Evolutionary conservation across 2,888 invertebrate species (phyloP).

Genomic region (Epsilonema sp.): DNA sequence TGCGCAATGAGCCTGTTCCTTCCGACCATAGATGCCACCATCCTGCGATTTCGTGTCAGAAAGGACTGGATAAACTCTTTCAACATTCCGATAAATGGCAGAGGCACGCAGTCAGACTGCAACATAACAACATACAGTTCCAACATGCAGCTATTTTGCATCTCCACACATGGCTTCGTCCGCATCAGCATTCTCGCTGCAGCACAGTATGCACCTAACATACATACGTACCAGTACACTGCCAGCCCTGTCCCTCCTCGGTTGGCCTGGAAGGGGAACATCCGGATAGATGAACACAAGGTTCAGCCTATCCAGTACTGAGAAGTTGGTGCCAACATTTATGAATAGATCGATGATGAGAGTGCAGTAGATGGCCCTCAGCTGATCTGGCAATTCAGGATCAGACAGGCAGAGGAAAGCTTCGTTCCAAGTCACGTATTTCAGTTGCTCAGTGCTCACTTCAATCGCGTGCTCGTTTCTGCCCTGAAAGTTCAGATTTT

Average conservation of each 20-base stretch:
- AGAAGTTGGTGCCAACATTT: constrained; percentile 28
- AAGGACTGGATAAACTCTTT: constrained; percentile 18
- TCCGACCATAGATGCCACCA: constrained; percentile 29
- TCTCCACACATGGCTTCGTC: no score
- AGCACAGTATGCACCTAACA: no score
- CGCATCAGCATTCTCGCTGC: no score
- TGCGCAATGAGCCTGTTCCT: constrained; percentile 29
- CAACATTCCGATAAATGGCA: not conserved
- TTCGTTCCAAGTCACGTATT: constrained; percentile 30
- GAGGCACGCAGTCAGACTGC: constrained; percentile 14
- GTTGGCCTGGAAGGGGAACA: constrained; percentile 29
- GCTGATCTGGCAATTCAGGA: constrained; percentile 24
- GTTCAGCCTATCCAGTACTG: constrained; percentile 27
- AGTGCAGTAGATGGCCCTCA: constrained; percentile 30
- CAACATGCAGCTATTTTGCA: not conserved
- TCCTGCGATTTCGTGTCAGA: constrained; percentile 27
- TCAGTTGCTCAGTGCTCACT: constrained; percentile 28
- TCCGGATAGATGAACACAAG: constrained; percentile 30
- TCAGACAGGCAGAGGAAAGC: constrained; percentile 29
- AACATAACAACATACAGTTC: no score
- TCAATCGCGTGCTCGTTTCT: constrained; percentile 28
- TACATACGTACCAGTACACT: not conserved
- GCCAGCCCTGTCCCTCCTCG: constrained; percentile 10
- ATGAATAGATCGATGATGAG: constrained; percentile 31
- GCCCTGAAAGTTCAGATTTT: no score